Percentiles rank a stretch among this genome's conserved stretches.
phyloP scores from a whole-genome alignment of 2,888 invertebrate genomes.

The Thereva unica region DNA sequence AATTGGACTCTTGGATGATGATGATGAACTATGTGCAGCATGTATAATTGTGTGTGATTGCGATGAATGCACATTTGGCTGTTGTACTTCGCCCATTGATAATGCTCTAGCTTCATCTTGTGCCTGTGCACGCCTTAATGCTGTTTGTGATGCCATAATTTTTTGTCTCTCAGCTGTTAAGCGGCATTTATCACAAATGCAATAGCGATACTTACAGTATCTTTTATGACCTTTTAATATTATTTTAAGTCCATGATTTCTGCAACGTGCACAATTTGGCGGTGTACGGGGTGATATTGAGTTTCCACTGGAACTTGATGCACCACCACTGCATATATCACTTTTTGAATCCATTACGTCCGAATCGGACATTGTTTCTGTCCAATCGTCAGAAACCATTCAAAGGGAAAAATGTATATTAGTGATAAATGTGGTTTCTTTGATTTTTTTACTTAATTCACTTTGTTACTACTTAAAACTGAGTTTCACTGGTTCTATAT shows the following conservation, averaged over 20 bases:
- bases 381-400: slow-evolving; percentile 58
- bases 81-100: slow-evolving; percentile 60
- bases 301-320: slow-evolving; percentile 61
- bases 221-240: slow-evolving; percentile 90
- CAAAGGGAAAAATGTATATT: slow-evolving; percentile 40
- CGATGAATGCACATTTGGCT: slow-evolving; percentile 53
- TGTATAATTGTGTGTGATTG: slow-evolving; percentile 5
- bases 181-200: slow-evolving; percentile 84
- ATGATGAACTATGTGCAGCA: slow-evolving; percentile 32
- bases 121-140: slow-evolving; percentile 79
- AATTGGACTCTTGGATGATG: slow-evolving; percentile 43
- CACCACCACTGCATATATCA: slow-evolving; percentile 59
- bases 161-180: slow-evolving; percentile 84
- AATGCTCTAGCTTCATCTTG: slow-evolving; percentile 75
- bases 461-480: not conserved
- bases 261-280: slow-evolving; percentile 90
- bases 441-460: not conserved
- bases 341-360: slow-evolving; percentile 62
- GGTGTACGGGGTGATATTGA: slow-evolving; percentile 75
- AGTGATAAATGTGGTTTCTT: not conserved
- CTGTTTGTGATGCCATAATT: slow-evolving; percentile 89
- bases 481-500: not conserved
- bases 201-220: slow-evolving; percentile 84
- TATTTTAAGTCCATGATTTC: slow-evolving; percentile 88
- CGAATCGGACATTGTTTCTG: slow-evolving; percentile 60